Base-by-base conservation (phyloP, 2,888 invertebrate species). In the Mythimna pallens region DNA sequence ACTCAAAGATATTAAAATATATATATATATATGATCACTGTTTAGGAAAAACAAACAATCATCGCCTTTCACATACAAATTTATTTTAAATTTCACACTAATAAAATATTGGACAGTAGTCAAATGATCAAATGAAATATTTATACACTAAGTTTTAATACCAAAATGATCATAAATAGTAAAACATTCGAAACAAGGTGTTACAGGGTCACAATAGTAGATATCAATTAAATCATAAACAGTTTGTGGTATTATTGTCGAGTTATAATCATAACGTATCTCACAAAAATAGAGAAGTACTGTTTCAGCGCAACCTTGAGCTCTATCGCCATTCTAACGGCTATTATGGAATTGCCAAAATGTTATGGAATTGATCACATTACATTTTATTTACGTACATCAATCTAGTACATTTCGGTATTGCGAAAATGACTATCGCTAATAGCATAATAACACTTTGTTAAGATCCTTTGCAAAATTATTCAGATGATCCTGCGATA, bases 401-500 rank as follows among this genome's bases (percentile, higher is more conserved):
- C 47, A 47, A 47, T 20, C 47, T 47, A 47, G 20, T 47, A 43
- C 14, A 43, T 47, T 47, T 17, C 47, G 14, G 1, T 47, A 47
- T 47, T 47, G 9, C 43, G 43, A 43, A 14, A 43, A 43, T 14
- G 14, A 43, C 10, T 40, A 43, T 43, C 30, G 8, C 57, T 8
- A 8, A 30, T 57, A 17, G 1, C 14, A 20, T 58, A n/a, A n/a
- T 10, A 55, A 17, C 7, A 47, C 2, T 59, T 9, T 10, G 12
- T 10, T 5, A 9, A 10, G 10, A n/a, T 59, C 14, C 5, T 47
- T 30, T 22, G 5, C 0, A 1, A 40, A 55, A 36, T 40, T 77
- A 74, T 77, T 74, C 36, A 3, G 70, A 40, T 30, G 59, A 10
- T 36, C 77, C 54, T 3, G 36, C 54, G 1, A 74, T 74, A 22